Evolutionary conservation across 2,888 invertebrate species (phyloP), one percentile per base, ranked within the genome.

Genomic region (Drosophila phalerata): DNA sequence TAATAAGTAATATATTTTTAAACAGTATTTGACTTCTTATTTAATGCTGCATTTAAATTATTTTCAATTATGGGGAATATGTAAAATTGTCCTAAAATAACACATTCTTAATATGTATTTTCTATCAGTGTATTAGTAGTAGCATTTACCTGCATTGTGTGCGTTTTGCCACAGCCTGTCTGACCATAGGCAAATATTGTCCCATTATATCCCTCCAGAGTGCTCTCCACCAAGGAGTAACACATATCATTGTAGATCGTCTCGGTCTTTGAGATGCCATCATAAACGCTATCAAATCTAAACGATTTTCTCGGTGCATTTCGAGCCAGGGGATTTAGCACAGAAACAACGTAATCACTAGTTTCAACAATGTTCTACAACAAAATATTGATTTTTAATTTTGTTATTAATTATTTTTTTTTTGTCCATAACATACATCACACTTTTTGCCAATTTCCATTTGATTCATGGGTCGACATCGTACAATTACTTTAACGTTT

Each of bases 131-230:
- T 22, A n/a, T 15, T 15, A 19, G 17, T 30, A 22, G 6, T 11
- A n/a, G 4, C 5, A 11, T 11, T 52, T 57, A 97, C 97, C 91
- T 97, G 97, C 97, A 98, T 98, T 11, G 97, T 96, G 91, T 96
- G 97, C 0, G 97, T 97, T 91, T 98, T 98, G 0, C 98, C 98
- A 91, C 97, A 97, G 0, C 98, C 97, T 0, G 97, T 98, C 93
- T 98, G 98, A 0, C 98, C 98, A 90, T 98, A 98, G 0, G 98
- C 98, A 92, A 98, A 98, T 57, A 98, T 97, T 0, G 98, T 98
- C 17, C 97, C 97, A 93, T 98, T 98, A 93, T 98, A 98, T 0
- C 98, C 98, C 90, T 98, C 97, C 61, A 97, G 94, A 1, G 97
- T 97, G 69, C 97, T 97, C 91, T 97, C 97, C 38, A 97, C 96